Evolutionary conservation across 2,113 vertebrate genomes (phyloP).

Genomic region (Antennarius striatus): DNA sequence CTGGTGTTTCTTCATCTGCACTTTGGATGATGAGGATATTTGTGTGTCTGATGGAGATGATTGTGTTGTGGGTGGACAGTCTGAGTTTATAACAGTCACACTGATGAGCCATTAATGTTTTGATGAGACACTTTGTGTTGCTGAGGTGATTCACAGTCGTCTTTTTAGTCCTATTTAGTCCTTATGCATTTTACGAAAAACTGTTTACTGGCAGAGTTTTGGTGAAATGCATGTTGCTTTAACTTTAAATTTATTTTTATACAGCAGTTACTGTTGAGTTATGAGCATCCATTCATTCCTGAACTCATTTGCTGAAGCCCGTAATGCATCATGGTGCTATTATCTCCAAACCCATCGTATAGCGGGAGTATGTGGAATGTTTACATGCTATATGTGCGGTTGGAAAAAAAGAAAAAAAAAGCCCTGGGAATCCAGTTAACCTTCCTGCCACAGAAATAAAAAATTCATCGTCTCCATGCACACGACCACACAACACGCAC

Average conservation of each 20-base stretch:
- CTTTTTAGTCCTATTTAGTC: too few species aligned
- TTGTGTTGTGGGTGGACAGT: constrained; percentile 44
- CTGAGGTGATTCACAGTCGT: constrained; percentile 5
- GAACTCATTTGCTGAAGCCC: too few species aligned
- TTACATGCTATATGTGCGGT: too few species aligned
- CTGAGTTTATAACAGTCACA: constrained; percentile 40
- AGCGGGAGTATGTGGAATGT: constrained; percentile 9
- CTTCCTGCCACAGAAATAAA: constrained; percentile 31
- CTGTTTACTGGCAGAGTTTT: too few species aligned
- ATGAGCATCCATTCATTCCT: too few species aligned
- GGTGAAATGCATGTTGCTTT: too few species aligned
- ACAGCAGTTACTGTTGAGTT: too few species aligned
- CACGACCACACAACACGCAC: constrained; percentile 1
- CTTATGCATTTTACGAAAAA: too few species aligned
- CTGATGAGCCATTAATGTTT: constrained; percentile 40
- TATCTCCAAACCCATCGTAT: background rate
- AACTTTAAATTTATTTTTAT: too few species aligned
- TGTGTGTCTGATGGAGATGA: constrained; percentile 24
- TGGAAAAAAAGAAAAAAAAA: constrained; percentile 5
- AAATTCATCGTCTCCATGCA: background rate
- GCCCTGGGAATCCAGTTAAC: constrained; percentile 47
- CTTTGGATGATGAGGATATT: constrained; percentile 18
- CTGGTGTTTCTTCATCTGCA: constrained; percentile 17
- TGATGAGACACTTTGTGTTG: constrained; percentile 42
- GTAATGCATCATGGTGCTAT: background rate